Percentiles rank a stretch among this genome's conserved stretches.
Conservation (phyloP, 2,797 vertebrate species). For the Arrhamphus sclerolepis region DNA sequence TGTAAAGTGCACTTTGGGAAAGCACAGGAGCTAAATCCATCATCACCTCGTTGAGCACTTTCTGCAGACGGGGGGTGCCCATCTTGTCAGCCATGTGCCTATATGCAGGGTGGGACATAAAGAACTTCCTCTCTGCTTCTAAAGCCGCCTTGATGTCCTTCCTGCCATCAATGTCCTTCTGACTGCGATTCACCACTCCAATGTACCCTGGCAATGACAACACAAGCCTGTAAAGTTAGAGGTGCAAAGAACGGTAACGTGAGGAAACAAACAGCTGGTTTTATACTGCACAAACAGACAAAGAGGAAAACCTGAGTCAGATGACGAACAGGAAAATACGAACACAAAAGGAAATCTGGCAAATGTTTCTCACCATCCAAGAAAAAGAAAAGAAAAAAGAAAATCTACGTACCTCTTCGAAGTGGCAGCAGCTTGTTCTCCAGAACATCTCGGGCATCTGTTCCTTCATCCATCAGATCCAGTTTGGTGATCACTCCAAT, state of each 20-base stretch:
- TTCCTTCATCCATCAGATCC: slow-evolving; percentile 97
- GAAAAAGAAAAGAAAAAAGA: too few species aligned
- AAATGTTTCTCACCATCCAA: neutral
- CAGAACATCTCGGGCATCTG: slow-evolving; percentile 91
- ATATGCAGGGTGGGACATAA: slow-evolving; percentile 85
- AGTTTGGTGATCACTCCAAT: slow-evolving; percentile 97
- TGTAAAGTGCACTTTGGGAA: slow-evolving; percentile 47
- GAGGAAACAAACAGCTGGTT: too few species aligned
- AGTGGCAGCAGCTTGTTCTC: slow-evolving; percentile 90
- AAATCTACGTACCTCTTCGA: slow-evolving; percentile 70
- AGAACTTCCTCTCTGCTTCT: slow-evolving; percentile 89
- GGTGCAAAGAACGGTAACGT: neutral
- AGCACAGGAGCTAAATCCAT: slow-evolving; percentile 28
- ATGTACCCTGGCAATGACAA: slow-evolving; percentile 81
- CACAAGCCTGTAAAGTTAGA: slow-evolving; percentile 2
- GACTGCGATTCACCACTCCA: slow-evolving; percentile 91
- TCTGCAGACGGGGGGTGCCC: slow-evolving; percentile 89
- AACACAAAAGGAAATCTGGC: neutral
- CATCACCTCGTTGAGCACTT: slow-evolving; percentile 87
- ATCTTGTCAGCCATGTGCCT: slow-evolving; percentile 88
- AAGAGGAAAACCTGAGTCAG: neutral
- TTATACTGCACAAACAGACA: too few species aligned
- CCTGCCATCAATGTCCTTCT: slow-evolving; percentile 91
- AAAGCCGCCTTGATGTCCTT: slow-evolving; percentile 89
- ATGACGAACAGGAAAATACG: neutral